These are phyloP conservation scores for Agrotis clavis DNA, from an alignment of 2,888 invertebrate species.

Conservation along the genomic window DNA sequence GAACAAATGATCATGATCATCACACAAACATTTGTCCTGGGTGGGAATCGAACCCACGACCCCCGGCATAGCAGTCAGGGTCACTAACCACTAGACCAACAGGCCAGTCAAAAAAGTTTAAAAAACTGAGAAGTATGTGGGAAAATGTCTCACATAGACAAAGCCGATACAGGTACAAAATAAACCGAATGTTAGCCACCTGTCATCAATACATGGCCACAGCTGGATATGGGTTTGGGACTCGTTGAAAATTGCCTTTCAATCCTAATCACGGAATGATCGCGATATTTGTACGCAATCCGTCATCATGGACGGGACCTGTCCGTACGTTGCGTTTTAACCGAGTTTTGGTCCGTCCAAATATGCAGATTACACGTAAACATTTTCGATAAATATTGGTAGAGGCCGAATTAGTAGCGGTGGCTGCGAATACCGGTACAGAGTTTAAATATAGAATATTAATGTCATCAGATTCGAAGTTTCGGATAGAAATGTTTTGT, in stretches of 20 bases:
- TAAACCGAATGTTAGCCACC: neutral
- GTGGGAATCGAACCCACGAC: too few relatives aligned
- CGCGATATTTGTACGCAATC: conserved; percentile 32
- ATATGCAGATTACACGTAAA: conserved; percentile 45
- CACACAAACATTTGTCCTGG: too few relatives aligned
- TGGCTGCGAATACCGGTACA: neutral
- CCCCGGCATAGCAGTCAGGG: too few relatives aligned
- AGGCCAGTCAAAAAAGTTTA: too few relatives aligned
- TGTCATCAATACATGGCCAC: neutral
- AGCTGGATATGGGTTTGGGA: neutral
- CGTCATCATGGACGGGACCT: conserved; percentile 15
- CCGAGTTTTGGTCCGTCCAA: conserved; percentile 16
- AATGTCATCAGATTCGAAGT: neutral
- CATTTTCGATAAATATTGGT: conserved; percentile 47
- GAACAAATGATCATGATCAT: too few relatives aligned
- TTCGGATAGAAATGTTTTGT: neutral
- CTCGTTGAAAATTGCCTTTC: conserved; percentile 21
- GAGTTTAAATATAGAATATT: conserved; percentile 11
- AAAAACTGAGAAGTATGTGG: too few relatives aligned
- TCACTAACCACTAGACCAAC: too few relatives aligned
- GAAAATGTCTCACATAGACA: neutral
- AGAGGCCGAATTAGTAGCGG: conserved; percentile 20
- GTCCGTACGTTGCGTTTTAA: conserved; percentile 1
- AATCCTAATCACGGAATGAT: conserved; percentile 19
- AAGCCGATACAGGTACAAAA: neutral